Base-by-base conservation (phyloP, 2,888 invertebrate species). In the Alviniconcha strummeri region DNA sequence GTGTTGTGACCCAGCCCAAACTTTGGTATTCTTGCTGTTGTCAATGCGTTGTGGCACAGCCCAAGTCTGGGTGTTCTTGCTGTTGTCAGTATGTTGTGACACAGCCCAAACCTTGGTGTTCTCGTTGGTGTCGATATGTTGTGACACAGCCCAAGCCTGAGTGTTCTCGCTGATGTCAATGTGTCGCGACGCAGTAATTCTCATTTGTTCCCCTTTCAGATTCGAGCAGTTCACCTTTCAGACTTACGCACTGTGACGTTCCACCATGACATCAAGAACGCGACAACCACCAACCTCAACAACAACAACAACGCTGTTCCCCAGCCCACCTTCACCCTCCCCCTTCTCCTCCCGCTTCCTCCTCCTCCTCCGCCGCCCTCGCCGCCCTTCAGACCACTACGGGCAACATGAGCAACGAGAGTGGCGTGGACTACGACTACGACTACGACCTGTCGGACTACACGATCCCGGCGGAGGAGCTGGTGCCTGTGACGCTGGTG, bases 401-500 rank as follows among this genome's bases (percentile, higher is more conserved):
- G 54, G 60, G 56, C 9, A 81, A 72, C 74, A 17, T 17, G 17
- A 81, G 52, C 60, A 60, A 82, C 4, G 13, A 54, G 11, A 64
- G 17, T 15, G 81, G 87, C 8, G 36, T 36, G 36, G 87, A 88
- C n/a, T 89, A 90, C 80, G 94, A 95, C 86, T 95, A 95, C 89
- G 95, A 95, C 90, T 92, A 94, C 85, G 93, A 94, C 80, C 94
- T 94, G 72, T 94, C 90, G 7, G 86, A 89, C 19, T 82, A 83
- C 60, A 84, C 83, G 55, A 2, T 79, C 52, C 75, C 75, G 11
- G 95, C 95, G 94, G 92, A 93, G 4, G 95, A 96, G 92, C 91
- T 96, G 83, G 92, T 94, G 56, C 95, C 96, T 0, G 95, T 95
- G 9, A 93, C 95, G 54, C 91, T 95, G 56, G 94, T 96, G 81